A percentile compares a stretch with the other conserved stretches of the same genome.
Evolutionary conservation across 30 jellyfish, hydroid and myxozoan species (phyloP).

Genomic region (Hydractinia symbiolongicarpus): DNA sequence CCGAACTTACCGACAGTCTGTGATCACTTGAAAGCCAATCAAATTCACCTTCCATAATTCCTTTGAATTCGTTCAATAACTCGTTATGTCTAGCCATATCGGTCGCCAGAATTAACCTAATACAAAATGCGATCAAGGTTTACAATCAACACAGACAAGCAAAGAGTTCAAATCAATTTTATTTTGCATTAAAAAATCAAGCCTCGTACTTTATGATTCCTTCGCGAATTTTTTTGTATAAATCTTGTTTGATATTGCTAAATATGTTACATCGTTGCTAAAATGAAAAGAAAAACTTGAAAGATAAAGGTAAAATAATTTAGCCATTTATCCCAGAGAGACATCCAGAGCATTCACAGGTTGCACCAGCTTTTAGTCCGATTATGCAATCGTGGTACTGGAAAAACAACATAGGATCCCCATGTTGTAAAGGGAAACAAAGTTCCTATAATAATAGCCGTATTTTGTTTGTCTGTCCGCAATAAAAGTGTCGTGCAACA

Average conservation of each 20-base stretch:
- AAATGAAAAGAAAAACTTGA: not conserved
- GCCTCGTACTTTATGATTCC: slow-evolving; percentile 76
- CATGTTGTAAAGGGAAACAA: too few species aligned
- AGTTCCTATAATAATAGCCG: too few species aligned
- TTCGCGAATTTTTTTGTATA: slow-evolving; percentile 78
- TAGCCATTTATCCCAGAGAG: too few species aligned
- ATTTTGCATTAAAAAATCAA: not conserved
- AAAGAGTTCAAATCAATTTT: not conserved
- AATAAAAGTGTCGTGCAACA: too few species aligned
- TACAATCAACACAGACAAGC: not conserved
- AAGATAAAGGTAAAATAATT: too few species aligned
- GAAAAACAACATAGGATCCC: too few species aligned
- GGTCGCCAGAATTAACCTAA: slow-evolving; percentile 88
- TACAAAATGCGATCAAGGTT: not conserved
- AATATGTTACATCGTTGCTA: slow-evolving; percentile 86
- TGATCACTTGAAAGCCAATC: slow-evolving; percentile 61
- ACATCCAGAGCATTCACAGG: too few species aligned
- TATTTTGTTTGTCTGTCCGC: too few species aligned
- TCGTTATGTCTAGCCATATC: slow-evolving; percentile 96
- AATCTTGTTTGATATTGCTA: slow-evolving; percentile 60
- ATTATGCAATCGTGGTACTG: too few species aligned
- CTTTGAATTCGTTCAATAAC: slow-evolving; percentile 65
- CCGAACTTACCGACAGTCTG: slow-evolving; percentile 56
- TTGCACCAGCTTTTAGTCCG: too few species aligned
- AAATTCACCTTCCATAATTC: slow-evolving; percentile 60